Conservation (phyloP, 2,888 invertebrate genomes). For the Catocala sponsa region DNA sequence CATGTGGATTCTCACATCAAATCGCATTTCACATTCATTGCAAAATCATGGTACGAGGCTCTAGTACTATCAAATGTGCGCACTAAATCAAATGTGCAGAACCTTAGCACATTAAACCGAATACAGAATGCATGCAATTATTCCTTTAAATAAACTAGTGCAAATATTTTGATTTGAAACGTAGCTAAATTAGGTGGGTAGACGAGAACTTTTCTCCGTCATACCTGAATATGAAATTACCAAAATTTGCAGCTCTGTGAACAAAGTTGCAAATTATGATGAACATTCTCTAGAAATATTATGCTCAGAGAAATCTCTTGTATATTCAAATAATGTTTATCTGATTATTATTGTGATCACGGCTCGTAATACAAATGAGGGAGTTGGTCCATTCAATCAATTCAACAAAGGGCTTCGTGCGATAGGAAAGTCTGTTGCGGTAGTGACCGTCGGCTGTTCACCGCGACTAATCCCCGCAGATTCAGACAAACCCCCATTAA, state of each 20-base stretch:
- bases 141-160: background rate
- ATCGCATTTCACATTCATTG: background rate
- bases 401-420: slow-evolving; percentile 64
- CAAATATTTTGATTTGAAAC: background rate
- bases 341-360: slow-evolving; percentile 36
- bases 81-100: slow-evolving; percentile 26
- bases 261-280: slow-evolving; percentile 35
- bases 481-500: slow-evolving; percentile 82
- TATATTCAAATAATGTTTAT: slow-evolving; percentile 20
- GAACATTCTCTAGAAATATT: slow-evolving; percentile 25
- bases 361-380: slow-evolving; percentile 39
- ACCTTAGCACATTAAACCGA: slow-evolving; percentile 9
- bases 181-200: slow-evolving; percentile 22
- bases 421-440: slow-evolving; percentile 66
- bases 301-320: slow-evolving; percentile 18
- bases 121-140: slow-evolving; percentile 1
- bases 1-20: slow-evolving; percentile 12
- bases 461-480: slow-evolving; percentile 79
- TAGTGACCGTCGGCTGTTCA: slow-evolving; percentile 60
- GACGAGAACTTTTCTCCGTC: slow-evolving; percentile 26
- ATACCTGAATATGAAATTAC: slow-evolving; percentile 42
- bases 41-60: slow-evolving; percentile 22
- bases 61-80: background rate
- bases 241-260: slow-evolving; percentile 32
- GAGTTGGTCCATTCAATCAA: slow-evolving; percentile 63